A percentile compares a stretch with the other conserved stretches of the same genome.
These are phyloP conservation scores for Cheilosia vernalis DNA, from an alignment of 2,888 invertebrate species.

Conservation along the genomic window DNA sequence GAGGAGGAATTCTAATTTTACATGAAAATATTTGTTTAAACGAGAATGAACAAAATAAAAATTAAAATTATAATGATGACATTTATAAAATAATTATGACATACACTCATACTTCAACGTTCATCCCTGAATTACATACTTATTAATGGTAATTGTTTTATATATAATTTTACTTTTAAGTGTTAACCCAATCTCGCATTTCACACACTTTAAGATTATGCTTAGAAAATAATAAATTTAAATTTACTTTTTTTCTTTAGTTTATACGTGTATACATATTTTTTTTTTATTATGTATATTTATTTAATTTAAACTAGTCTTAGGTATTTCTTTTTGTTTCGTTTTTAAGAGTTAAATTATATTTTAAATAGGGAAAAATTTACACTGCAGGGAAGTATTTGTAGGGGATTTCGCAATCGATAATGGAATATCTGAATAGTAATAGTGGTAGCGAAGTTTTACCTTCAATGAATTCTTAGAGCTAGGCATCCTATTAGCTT, in stretches of 20 bases:
- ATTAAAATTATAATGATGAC: conserved; percentile 23
- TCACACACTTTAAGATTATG: conserved; percentile 54
- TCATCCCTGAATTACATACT: conserved; percentile 70
- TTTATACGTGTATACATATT: conserved; percentile 18
- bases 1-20: background rate
- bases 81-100: conserved; percentile 41
- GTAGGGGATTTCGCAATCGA: background rate
- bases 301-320: conserved; percentile 73
- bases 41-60: background rate
- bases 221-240: conserved; percentile 47
- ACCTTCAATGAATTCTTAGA: too few species aligned
- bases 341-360: conserved; percentile 27
- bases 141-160: conserved; percentile 56
- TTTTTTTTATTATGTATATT: conserved; percentile 42
- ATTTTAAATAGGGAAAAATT: conserved; percentile 18
- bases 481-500: too few species aligned
- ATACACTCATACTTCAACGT: conserved; percentile 65
- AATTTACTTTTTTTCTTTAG: conserved; percentile 25
- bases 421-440: too few species aligned
- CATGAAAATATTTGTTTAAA: background rate
- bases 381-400: conserved; percentile 10
- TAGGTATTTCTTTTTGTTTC: conserved; percentile 64
- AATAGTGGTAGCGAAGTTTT: background rate
- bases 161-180: conserved; percentile 59
- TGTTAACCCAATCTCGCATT: conserved; percentile 33